Evolutionary conservation across 2,888 invertebrate genomes (phyloP).

Genomic region (Trimorus sp.): DNA sequence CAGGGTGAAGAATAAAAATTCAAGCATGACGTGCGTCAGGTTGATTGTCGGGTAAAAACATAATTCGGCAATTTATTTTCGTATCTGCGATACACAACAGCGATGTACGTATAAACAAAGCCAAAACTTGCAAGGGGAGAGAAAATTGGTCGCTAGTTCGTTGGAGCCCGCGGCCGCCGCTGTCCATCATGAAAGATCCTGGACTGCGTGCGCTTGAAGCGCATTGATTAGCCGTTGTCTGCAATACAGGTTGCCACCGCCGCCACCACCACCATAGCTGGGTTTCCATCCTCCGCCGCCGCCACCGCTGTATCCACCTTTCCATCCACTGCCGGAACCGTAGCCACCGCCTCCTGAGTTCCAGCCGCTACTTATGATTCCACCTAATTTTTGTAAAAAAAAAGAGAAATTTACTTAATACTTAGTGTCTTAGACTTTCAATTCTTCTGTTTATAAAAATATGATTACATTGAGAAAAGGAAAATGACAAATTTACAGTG

Average conservation of each 20-base stretch:
- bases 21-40: conserved; percentile 56
- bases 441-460: too few species aligned
- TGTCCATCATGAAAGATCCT: conserved; percentile 79
- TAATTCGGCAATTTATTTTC: conserved; percentile 66
- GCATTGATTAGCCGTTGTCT: conserved; percentile 80
- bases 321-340: too few species aligned
- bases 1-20: conserved; percentile 58
- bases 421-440: too few species aligned
- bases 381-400: too few species aligned
- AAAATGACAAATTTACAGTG: too few species aligned
- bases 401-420: too few species aligned
- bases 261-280: conserved; percentile 71
- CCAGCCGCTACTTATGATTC: too few species aligned
- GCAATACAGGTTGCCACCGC: conserved; percentile 62
- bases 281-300: too few species aligned
- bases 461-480: too few species aligned
- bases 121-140: conserved; percentile 78
- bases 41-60: conserved; percentile 57
- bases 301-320: too few species aligned
- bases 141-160: conserved; percentile 79
- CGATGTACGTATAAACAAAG: conserved; percentile 78
- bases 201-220: conserved; percentile 79
- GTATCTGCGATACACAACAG: conserved; percentile 57
- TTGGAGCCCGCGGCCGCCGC: conserved; percentile 73
- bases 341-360: too few species aligned